A percentile compares a stretch with the other conserved stretches of the same genome.
Conservation (phyloP, 2,797 vertebrate species). For the Sarcoramphus papa region DNA sequence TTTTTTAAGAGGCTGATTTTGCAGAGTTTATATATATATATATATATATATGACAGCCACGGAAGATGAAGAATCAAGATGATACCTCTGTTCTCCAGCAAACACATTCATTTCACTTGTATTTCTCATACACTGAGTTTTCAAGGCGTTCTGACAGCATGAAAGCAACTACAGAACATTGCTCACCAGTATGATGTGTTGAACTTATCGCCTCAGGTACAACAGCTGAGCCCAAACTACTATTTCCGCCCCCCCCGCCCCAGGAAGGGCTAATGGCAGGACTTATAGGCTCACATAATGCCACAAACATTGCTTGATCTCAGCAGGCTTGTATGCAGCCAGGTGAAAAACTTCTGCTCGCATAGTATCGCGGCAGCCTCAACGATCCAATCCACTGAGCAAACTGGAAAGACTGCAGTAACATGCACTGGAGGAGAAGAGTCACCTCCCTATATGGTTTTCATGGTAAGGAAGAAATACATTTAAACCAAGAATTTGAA, state of each 20-base stretch:
- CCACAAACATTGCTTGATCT: background rate
- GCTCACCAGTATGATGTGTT: background rate
- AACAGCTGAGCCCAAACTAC: background rate
- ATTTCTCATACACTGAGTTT: background rate
- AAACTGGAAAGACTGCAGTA: background rate
- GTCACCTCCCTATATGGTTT: background rate
- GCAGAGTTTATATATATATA: background rate
- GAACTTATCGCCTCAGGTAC: background rate
- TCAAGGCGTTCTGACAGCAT: background rate
- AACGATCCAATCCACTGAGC: background rate
- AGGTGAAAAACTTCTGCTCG: background rate
- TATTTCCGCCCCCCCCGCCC: accelerated
- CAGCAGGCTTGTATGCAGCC: background rate
- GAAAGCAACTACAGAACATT: background rate
- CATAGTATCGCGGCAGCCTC: accelerated
- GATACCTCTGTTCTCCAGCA: background rate
- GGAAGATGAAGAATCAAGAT: background rate
- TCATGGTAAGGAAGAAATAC: background rate
- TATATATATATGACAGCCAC: background rate
- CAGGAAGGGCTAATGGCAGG: background rate
- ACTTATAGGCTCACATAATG: background rate
- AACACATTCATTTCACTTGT: background rate
- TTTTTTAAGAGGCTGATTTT: background rate
- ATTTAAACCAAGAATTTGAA: background rate
- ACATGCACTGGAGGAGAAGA: background rate